Evolutionary conservation across 2,113 vertebrate species (phyloP).

Genomic region (Chaetops frenatus): DNA sequence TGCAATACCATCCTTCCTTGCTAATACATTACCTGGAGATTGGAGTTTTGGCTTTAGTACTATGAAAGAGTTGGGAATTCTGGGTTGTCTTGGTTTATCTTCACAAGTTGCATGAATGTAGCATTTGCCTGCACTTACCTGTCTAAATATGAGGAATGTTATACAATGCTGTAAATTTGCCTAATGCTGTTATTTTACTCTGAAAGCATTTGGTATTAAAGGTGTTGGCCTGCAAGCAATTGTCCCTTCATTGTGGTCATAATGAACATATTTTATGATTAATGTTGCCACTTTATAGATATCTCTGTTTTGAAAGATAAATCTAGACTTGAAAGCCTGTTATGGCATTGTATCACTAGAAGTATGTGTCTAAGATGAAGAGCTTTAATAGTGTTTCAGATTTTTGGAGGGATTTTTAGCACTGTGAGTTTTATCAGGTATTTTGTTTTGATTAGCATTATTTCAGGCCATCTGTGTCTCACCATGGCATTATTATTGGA

Average conservation of each 20-base stretch:
- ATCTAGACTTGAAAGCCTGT: neutral
- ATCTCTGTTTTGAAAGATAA: neutral
- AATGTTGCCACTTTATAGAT: neutral
- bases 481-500: neutral
- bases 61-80: neutral
- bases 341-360: neutral
- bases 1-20: neutral
- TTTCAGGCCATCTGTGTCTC: rapidly evolving
- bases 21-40: neutral
- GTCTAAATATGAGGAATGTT: neutral
- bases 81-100: neutral
- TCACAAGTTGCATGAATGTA: neutral
- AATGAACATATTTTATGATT: neutral
- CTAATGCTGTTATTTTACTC: neutral
- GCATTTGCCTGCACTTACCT: neutral
- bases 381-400: neutral
- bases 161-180: neutral
- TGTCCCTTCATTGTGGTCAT: rapidly evolving
- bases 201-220: neutral
- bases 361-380: neutral
- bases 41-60: neutral
- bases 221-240: neutral
- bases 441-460: neutral
- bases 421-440: neutral
- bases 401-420: neutral